A percentile compares a stretch with the other conserved stretches of the same genome.
Evolutionary conservation across 92 coral and sea anemone genomes (phyloP).

Genomic region (Desmophyllum pertusum): DNA sequence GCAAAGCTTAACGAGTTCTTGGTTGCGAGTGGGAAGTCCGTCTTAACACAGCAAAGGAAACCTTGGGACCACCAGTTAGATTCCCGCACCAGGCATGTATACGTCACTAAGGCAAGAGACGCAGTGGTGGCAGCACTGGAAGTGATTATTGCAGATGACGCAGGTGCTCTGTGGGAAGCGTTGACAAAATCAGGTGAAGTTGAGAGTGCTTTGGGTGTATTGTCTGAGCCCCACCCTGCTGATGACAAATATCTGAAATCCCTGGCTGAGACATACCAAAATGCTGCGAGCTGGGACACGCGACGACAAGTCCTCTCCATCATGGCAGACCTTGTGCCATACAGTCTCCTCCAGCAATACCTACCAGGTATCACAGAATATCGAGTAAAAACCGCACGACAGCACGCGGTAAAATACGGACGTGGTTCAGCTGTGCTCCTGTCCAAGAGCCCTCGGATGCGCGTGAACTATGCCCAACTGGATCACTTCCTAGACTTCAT

Average conservation of each 20-base stretch:
- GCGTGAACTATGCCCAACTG: too few species aligned
- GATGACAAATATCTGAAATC: too few species aligned
- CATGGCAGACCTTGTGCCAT: constrained; percentile 48
- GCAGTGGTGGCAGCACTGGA: constrained; percentile 26
- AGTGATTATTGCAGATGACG: too few species aligned
- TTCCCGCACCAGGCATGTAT: background rate
- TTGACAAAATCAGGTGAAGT: too few species aligned
- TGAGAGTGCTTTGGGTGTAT: too few species aligned
- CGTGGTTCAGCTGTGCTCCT: too few species aligned
- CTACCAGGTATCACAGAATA: constrained; percentile 54
- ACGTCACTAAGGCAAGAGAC: constrained; percentile 22
- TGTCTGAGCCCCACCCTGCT: too few species aligned
- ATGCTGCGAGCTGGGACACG: too few species aligned
- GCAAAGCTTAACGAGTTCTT: constrained; percentile 29
- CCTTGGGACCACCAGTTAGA: constrained; percentile 24
- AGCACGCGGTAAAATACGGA: constrained; percentile 37
- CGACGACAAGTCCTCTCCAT: constrained; percentile 38
- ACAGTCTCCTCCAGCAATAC: constrained; percentile 16
- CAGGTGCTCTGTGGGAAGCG: too few species aligned
- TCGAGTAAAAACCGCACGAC: constrained; percentile 43
- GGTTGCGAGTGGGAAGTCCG: constrained; percentile 30
- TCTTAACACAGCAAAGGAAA: constrained; percentile 20
- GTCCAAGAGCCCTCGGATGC: too few species aligned
- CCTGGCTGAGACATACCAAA: too few species aligned
- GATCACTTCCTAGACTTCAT: constrained; percentile 50